A percentile compares a stretch with the other conserved stretches of the same genome.
phyloP scores from a whole-genome alignment of 2,888 invertebrate species.

The Nemotelus pantherinus region DNA sequence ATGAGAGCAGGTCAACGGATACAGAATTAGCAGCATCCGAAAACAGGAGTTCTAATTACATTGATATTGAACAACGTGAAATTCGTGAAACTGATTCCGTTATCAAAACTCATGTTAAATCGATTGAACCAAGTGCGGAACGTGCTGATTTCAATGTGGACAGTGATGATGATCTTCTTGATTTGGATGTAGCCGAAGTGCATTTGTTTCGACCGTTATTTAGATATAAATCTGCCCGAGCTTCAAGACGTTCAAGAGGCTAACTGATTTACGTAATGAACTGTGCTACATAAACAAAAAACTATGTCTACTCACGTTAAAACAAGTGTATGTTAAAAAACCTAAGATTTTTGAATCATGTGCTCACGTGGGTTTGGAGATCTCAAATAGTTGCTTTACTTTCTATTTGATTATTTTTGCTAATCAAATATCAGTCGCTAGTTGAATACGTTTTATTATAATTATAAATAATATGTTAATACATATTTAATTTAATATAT shows the following conservation, averaged over 20 bases:
- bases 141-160: not conserved
- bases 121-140: not conserved
- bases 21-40: not conserved
- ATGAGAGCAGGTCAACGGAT: not conserved
- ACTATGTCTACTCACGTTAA: no score
- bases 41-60: not conserved
- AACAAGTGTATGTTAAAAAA: no score
- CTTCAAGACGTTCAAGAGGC: not conserved
- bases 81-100: not conserved
- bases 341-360: no score
- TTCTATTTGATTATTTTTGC: no score
- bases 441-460: no score
- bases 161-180: not conserved
- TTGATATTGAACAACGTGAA: not conserved
- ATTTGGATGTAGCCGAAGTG: slow-evolving; percentile 39
- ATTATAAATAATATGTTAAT: no score
- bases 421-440: no score
- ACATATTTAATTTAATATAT: no score
- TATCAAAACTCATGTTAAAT: not conserved
- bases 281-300: no score
- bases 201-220: slow-evolving; percentile 36
- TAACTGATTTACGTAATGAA: no score
- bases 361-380: no score
- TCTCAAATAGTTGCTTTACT: no score
- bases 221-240: slow-evolving; percentile 17